Evolutionary conservation across 2,797 vertebrate genomes (phyloP).

Genomic region (Anniella stebbinsi): DNA sequence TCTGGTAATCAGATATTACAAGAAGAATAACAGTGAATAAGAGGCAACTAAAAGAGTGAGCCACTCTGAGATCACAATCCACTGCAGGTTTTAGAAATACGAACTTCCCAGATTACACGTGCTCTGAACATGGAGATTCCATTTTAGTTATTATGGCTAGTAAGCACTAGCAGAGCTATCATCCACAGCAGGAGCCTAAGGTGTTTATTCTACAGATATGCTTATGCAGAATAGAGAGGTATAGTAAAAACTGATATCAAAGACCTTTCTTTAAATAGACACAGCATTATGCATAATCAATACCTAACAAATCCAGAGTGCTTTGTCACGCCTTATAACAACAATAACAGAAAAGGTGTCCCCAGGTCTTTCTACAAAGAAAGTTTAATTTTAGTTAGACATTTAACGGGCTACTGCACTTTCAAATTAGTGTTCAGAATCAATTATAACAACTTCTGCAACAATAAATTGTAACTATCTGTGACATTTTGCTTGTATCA

Average conservation of each 20-base stretch:
- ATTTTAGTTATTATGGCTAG: neutral
- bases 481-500: constrained; percentile 6
- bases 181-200: too few species aligned
- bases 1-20: neutral
- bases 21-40: neutral
- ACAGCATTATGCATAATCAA: neutral
- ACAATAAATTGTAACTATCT: neutral
- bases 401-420: constrained; percentile 7
- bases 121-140: neutral
- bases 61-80: neutral
- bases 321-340: neutral
- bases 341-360: neutral
- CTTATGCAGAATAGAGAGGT: neutral
- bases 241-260: neutral
- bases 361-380: neutral
- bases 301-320: neutral
- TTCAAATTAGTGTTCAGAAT: constrained; percentile 16
- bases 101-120: neutral
- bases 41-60: neutral
- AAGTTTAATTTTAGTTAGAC: constrained; percentile 6
- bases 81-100: neutral
- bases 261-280: constrained; percentile 8
- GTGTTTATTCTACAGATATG: neutral
- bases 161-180: neutral
- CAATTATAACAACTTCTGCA: neutral